Percentiles rank a stretch among this genome's conserved stretches.
These are phyloP conservation scores for Stegastes partitus DNA, from an alignment of 2,113 vertebrate species.

Conservation along the genomic window DNA sequence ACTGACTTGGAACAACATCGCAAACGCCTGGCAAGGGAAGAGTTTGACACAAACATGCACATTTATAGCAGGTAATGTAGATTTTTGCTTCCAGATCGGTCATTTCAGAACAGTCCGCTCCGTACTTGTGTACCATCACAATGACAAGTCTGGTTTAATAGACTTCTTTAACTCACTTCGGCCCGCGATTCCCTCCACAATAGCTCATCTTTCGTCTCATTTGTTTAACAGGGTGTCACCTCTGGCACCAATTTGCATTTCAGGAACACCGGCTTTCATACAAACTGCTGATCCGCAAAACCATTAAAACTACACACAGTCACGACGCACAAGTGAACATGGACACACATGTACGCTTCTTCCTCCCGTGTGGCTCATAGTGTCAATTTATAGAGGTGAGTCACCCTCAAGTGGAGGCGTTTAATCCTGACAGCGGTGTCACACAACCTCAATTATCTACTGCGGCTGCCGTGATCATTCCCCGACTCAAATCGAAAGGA, in stretches of 20 bases:
- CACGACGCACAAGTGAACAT: not conserved
- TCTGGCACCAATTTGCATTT: conserved; percentile 25
- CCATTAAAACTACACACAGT: too few species aligned
- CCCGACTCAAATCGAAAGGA: not conserved
- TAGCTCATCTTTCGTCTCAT: not conserved
- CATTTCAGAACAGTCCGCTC: not conserved
- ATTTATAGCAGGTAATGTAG: too few species aligned
- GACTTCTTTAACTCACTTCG: not conserved
- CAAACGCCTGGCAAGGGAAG: not conserved
- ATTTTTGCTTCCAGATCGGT: not conserved
- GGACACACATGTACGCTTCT: not conserved
- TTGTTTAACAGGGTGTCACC: conserved; percentile 23
- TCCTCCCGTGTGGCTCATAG: conserved; percentile 5
- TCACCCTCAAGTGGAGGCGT: conserved; percentile 67
- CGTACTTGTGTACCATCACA: not conserved
- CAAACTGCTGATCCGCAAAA: not conserved
- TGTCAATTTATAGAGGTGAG: conserved; percentile 62
- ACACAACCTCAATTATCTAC: conserved; percentile 58
- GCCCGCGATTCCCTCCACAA: not conserved
- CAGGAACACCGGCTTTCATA: conserved; percentile 6
- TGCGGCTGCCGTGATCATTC: conserved; percentile 14
- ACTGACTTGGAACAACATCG: not conserved
- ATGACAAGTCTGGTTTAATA: not conserved
- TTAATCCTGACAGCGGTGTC: conserved; percentile 38
- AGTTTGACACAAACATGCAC: not conserved